Percentiles rank a stretch among this genome's conserved stretches.
phyloP scores from a whole-genome alignment of 1,140 invertebrate genomes.

The Brachionus plicatilis region DNA sequence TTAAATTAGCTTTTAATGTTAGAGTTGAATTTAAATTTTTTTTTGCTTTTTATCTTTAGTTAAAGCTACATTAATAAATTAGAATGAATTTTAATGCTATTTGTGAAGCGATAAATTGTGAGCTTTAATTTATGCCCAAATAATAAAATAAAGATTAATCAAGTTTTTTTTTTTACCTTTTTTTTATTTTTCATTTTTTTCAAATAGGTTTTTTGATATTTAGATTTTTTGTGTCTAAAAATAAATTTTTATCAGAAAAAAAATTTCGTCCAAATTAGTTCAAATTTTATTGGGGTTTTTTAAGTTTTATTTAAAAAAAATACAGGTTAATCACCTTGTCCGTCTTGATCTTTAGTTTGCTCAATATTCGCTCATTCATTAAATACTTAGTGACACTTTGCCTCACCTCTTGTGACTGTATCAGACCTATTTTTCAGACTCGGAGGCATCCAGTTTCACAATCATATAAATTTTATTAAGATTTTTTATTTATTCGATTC shows the following conservation, averaged over 20 bases:
- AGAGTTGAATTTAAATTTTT: slow-evolving; percentile 3
- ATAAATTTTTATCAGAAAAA: not conserved
- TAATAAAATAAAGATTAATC: not conserved
- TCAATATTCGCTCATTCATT: too few species aligned
- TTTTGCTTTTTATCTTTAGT: not conserved
- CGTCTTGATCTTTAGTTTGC: too few species aligned
- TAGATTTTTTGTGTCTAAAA: not conserved
- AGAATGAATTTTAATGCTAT: not conserved
- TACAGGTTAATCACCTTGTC: too few species aligned
- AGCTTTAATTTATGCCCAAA: not conserved
- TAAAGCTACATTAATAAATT: slow-evolving; percentile 14
- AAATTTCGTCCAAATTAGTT: not conserved
- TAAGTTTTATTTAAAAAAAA: too few species aligned
- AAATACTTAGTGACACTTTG: too few species aligned
- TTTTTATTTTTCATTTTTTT: not conserved
- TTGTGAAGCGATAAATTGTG: not conserved
- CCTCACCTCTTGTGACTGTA: too few species aligned
- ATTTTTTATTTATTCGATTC: too few species aligned
- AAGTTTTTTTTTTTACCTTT: not conserved
- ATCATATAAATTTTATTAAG: too few species aligned
- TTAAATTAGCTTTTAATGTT: slow-evolving; percentile 15
- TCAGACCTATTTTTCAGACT: too few species aligned
- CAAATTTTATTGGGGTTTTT: too few species aligned
- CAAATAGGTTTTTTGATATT: not conserved
- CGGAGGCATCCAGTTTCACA: too few species aligned